These are phyloP conservation scores for Heteronetta atricapilla DNA, from an alignment of 2,113 vertebrate genomes.

Conservation along the genomic window DNA sequence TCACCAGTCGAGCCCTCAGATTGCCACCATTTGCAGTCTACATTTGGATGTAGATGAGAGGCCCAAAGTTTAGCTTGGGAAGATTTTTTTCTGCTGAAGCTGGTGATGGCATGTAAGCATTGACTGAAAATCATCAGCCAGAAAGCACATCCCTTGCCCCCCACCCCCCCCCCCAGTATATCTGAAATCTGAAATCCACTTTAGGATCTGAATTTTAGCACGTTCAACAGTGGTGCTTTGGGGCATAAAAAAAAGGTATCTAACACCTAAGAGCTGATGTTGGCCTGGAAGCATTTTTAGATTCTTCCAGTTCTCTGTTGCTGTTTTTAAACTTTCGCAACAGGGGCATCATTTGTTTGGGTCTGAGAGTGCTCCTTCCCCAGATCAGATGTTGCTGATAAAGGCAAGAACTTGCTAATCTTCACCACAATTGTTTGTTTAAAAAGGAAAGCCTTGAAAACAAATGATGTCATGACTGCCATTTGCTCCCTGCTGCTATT, in stretches of 20 bases:
- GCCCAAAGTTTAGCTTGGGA: rapidly evolving
- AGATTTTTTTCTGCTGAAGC: not conserved
- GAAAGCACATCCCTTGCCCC: not conserved
- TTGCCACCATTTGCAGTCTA: not conserved
- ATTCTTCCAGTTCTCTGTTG: not conserved
- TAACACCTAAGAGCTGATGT: not conserved
- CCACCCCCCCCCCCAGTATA: not conserved
- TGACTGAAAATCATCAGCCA: not conserved
- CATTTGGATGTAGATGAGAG: rapidly evolving
- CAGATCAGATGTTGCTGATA: rapidly evolving
- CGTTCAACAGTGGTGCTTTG: not conserved
- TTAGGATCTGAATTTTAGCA: not conserved
- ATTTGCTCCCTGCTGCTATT: not conserved
- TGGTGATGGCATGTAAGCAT: rapidly evolving
- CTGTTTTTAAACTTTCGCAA: not conserved
- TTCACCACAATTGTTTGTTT: not conserved
- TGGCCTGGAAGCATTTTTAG: not conserved
- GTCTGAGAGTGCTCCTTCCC: not conserved
- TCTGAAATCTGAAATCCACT: not conserved
- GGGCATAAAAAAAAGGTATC: not conserved
- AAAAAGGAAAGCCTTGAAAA: not conserved
- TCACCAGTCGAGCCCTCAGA: rapidly evolving
- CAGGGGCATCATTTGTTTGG: rapidly evolving
- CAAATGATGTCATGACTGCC: not conserved
- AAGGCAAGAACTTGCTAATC: not conserved